Conservation (phyloP, 2,113 vertebrate genomes). For the Dascyllus trimaculatus region DNA sequence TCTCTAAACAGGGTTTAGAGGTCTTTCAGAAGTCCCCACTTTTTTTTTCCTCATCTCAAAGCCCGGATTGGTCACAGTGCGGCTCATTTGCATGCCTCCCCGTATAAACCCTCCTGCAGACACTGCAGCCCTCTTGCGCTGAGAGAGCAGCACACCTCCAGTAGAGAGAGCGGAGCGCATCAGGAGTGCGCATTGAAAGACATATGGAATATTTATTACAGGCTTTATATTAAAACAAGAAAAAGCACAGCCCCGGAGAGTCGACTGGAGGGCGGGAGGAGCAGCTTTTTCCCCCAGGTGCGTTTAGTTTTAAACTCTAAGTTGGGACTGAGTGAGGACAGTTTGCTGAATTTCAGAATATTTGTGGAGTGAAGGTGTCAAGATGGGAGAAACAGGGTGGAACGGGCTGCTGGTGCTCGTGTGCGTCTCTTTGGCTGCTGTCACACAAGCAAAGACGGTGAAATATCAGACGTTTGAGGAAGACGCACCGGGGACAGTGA, state of each 20-base stretch:
- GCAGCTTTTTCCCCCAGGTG: slow-evolving; percentile 10
- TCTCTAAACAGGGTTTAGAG: slow-evolving; percentile 84
- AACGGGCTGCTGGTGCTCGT: slow-evolving; percentile 68
- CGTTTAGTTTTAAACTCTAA: slow-evolving; percentile 53
- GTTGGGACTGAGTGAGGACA: slow-evolving; percentile 42
- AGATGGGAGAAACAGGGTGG: slow-evolving; percentile 76
- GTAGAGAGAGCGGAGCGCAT: slow-evolving; percentile 65
- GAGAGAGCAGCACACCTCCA: slow-evolving; percentile 76
- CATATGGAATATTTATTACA: slow-evolving; percentile 72
- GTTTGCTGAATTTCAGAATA: slow-evolving; percentile 47
- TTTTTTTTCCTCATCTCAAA: slow-evolving; percentile 59
- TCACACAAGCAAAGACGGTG: slow-evolving; percentile 88
- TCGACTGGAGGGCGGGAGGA: slow-evolving; percentile 14
- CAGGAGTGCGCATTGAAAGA: slow-evolving; percentile 67
- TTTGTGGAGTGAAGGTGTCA: slow-evolving; percentile 57
- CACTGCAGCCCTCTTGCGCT: slow-evolving; percentile 82
- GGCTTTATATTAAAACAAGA: slow-evolving; percentile 19
- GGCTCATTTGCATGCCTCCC: slow-evolving; percentile 92
- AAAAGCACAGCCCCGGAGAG: slow-evolving; percentile 29
- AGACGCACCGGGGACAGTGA: slow-evolving; percentile 92
- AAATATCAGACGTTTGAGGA: slow-evolving; percentile 95
- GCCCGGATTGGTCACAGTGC: slow-evolving; percentile 82
- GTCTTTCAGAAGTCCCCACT: slow-evolving; percentile 78
- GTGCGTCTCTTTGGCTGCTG: slow-evolving; percentile 66
- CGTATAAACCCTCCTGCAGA: slow-evolving; percentile 89